Conservation (phyloP, 2,113 vertebrate genomes). For the Carettochelys insculpta region DNA sequence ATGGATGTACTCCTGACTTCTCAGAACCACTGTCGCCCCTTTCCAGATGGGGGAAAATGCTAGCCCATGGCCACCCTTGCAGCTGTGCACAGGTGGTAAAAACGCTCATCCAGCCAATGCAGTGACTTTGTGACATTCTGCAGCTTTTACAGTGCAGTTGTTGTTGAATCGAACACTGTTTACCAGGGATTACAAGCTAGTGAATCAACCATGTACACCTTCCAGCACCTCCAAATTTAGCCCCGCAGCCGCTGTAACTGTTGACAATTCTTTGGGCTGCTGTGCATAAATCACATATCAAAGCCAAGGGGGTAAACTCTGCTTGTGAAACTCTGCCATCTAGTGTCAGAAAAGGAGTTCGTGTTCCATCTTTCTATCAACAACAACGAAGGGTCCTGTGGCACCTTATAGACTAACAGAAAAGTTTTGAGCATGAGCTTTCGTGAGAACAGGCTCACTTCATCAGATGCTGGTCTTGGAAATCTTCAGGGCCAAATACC, state of each 20-base stretch:
- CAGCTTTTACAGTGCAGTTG: background rate
- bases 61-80: background rate
- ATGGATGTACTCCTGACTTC: background rate
- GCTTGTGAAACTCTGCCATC: conserved; percentile 15
- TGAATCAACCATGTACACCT: accelerated
- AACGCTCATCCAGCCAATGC: background rate
- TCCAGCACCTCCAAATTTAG: accelerated
- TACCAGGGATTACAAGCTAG: background rate
- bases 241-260: accelerated
- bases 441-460: too few relatives aligned
- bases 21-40: background rate
- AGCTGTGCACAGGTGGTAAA: background rate
- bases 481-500: too few relatives aligned
- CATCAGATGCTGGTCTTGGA: too few relatives aligned
- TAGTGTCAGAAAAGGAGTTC: background rate
- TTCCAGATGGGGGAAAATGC: background rate
- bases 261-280: accelerated
- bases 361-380: background rate
- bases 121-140: background rate
- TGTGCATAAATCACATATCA: accelerated
- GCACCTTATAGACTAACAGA: too few relatives aligned
- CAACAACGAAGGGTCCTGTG: too few relatives aligned
- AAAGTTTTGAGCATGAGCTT: too few relatives aligned
- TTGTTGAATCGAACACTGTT: background rate
- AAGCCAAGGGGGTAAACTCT: accelerated